These are phyloP conservation scores for Electrophaes corylata DNA, from an alignment of 2,888 invertebrate species.

Conservation along the genomic window DNA sequence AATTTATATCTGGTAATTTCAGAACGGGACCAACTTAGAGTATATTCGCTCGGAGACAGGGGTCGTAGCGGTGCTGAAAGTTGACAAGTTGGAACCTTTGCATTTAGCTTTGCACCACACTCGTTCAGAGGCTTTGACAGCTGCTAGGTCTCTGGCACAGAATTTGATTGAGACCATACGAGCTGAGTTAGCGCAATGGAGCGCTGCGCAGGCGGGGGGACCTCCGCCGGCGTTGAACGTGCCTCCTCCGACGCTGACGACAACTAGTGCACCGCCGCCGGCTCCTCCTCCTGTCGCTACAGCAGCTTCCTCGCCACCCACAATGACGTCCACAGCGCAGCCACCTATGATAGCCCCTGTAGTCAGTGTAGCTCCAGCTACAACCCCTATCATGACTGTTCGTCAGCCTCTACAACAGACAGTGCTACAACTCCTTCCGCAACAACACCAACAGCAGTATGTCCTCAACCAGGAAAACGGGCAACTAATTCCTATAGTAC, in stretches of 20 bases:
- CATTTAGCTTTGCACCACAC: constrained; percentile 91
- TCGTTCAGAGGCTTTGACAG: constrained; percentile 87
- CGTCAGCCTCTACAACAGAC: constrained; percentile 64
- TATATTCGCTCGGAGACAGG: constrained; percentile 92
- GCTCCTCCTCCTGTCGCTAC: constrained; percentile 64
- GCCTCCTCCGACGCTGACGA: constrained; percentile 71
- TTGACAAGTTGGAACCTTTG: constrained; percentile 88
- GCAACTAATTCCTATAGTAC: constrained; percentile 78
- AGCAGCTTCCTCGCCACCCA: constrained; percentile 64
- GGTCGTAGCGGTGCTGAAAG: constrained; percentile 89
- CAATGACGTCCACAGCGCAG: constrained; percentile 62
- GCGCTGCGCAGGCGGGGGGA: constrained; percentile 66
- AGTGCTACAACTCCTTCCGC: constrained; percentile 72
- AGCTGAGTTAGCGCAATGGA: constrained; percentile 78
- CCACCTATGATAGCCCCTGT: constrained; percentile 68
- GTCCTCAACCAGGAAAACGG: constrained; percentile 78
- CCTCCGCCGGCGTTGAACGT: constrained; percentile 69
- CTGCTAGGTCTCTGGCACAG: constrained; percentile 89
- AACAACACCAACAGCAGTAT: constrained; percentile 73
- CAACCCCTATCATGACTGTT: constrained; percentile 75
- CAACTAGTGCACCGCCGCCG: constrained; percentile 64
- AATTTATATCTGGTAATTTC: constrained; percentile 46
- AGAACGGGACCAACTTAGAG: constrained; percentile 88
- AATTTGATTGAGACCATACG: constrained; percentile 92
- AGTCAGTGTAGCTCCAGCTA: constrained; percentile 70